These are phyloP conservation scores for Sinohyriopsis cumingii DNA, from an alignment of 2,888 invertebrate species.

Conservation along the genomic window DNA sequence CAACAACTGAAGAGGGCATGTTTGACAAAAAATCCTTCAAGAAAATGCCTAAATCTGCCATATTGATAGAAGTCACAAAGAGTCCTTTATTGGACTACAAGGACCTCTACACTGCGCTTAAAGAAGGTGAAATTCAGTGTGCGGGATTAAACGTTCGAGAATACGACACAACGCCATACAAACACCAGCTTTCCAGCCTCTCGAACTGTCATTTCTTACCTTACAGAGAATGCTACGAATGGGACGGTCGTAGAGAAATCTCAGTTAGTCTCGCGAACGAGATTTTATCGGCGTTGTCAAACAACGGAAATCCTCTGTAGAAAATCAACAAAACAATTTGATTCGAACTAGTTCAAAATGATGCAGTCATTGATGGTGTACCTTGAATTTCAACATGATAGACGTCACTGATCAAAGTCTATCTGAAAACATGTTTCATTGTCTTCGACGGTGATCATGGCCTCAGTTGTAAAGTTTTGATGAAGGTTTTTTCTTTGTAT, in stretches of 20 bases:
- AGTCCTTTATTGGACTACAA: conserved; percentile 79
- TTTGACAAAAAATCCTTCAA: conserved; percentile 85
- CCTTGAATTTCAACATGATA: no score
- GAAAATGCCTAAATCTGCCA: conserved; percentile 87
- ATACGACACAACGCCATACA: conserved; percentile 78
- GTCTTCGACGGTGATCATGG: no score
- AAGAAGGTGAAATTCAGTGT: conserved; percentile 81
- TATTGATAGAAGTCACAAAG: conserved; percentile 89
- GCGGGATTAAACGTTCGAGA: conserved; percentile 93
- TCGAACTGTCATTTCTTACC: conserved; percentile 88
- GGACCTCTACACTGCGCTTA: conserved; percentile 83
- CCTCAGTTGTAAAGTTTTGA: no score
- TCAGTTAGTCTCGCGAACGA: conserved; percentile 28
- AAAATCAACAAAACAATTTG: no score
- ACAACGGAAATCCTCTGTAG: no score
- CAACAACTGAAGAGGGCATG: conserved; percentile 68
- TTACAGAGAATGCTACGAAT: conserved; percentile 37
- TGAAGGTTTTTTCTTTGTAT: no score
- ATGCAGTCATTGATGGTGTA: no score
- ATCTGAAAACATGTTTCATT: no score
- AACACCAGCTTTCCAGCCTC: conserved; percentile 82
- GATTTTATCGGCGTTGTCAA: conserved; percentile 1
- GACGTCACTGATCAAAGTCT: no score
- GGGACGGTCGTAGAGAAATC: conserved; percentile 38
- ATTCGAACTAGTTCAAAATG: no score